phyloP scores from a whole-genome alignment of 2,113 vertebrate genomes.

The Spheniscus mendiculus region DNA sequence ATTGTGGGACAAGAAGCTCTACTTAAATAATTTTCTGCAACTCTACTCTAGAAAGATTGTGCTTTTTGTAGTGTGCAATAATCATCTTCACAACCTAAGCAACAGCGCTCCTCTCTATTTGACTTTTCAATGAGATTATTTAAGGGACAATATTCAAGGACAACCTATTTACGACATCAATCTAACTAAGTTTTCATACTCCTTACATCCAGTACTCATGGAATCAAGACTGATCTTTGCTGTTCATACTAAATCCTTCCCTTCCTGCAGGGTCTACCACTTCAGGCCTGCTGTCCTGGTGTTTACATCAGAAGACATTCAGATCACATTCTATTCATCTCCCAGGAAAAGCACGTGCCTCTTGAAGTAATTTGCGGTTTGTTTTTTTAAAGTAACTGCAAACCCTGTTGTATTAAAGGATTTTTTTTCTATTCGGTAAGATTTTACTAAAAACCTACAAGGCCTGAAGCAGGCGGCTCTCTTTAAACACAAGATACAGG shows the following conservation, averaged over 20 bases:
- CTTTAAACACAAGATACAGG: rapidly evolving
- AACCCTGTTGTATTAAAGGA: rapidly evolving
- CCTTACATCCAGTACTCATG: not conserved
- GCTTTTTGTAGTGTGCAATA: not conserved
- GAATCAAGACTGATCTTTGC: not conserved
- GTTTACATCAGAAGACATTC: not conserved
- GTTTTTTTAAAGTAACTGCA: not conserved
- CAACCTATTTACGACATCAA: not conserved
- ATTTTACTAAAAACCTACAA: not conserved
- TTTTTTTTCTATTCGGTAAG: no score
- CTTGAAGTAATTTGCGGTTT: no score
- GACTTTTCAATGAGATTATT: not conserved
- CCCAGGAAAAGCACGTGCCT: not conserved
- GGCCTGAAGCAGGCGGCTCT: not conserved
- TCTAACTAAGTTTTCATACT: not conserved
- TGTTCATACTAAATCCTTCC: not conserved
- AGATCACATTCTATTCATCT: not conserved
- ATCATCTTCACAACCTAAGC: not conserved
- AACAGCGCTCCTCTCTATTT: not conserved
- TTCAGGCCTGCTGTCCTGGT: not conserved
- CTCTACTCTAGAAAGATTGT: not conserved
- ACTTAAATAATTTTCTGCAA: not conserved
- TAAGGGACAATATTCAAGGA: not conserved
- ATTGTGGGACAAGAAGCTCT: not conserved
- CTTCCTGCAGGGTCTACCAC: not conserved